Percentiles rank a stretch among this genome's conserved stretches.
These are phyloP conservation scores for Empidonax alnorum DNA, from an alignment of 2,113 vertebrate genomes.

Conservation along the genomic window DNA sequence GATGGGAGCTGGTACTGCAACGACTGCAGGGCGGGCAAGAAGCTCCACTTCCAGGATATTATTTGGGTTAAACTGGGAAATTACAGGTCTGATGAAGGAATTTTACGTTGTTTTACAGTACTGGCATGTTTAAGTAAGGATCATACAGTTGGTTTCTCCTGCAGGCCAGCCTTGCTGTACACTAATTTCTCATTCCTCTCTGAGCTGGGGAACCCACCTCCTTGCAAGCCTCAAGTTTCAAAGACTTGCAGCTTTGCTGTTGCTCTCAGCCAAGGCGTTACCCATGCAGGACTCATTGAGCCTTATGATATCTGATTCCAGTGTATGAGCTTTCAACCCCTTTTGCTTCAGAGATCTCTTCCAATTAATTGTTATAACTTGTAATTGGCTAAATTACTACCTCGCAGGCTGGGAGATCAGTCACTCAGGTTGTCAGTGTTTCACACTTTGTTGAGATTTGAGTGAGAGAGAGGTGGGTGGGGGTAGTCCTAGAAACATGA, in stretches of 20 bases:
- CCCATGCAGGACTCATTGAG: neutral
- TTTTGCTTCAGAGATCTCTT: neutral
- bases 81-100: conserved; percentile 84
- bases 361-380: neutral
- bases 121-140: neutral
- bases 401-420: neutral
- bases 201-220: neutral
- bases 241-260: neutral
- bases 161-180: neutral
- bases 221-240: neutral
- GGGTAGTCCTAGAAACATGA: neutral
- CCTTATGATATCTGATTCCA: neutral
- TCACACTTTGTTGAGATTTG: neutral
- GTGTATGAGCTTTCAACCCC: neutral
- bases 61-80: conserved; percentile 99
- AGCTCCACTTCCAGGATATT: conserved; percentile 92
- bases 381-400: neutral
- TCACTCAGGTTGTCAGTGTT: neutral
- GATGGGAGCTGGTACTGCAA: conserved; percentile 99
- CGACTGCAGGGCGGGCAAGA: conserved; percentile 94
- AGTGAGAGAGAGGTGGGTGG: neutral
- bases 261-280: neutral
- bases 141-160: neutral
- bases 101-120: neutral
- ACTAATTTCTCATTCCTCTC: neutral